These are phyloP conservation scores for Dasysyrphus tricinctus DNA, from an alignment of 2,888 invertebrate genomes.

Conservation along the genomic window DNA sequence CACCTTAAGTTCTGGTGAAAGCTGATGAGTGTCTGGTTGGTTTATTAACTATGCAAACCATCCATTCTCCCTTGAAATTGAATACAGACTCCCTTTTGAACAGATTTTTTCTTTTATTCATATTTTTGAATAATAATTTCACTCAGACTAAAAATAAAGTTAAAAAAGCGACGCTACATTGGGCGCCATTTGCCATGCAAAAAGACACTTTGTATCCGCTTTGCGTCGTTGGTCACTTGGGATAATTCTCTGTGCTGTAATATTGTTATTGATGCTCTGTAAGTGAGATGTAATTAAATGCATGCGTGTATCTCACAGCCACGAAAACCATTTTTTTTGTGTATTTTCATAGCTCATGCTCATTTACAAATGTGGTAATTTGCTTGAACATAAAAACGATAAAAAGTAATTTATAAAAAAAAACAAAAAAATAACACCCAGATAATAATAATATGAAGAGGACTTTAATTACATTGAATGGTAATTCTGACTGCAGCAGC, in stretches of 20 bases:
- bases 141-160: neutral
- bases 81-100: neutral
- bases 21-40: slow-evolving; percentile 47
- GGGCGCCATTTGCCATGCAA: slow-evolving; percentile 10
- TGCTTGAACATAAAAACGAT: slow-evolving; percentile 52
- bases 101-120: slow-evolving; percentile 31
- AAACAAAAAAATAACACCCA: slow-evolving; percentile 5
- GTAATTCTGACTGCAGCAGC: slow-evolving; percentile 1
- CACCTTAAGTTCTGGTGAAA: slow-evolving; percentile 41
- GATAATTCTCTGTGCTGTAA: slow-evolving; percentile 5
- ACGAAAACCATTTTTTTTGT: slow-evolving; percentile 43
- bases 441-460: slow-evolving; percentile 52
- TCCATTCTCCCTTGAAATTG: neutral
- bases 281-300: slow-evolving; percentile 71
- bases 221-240: neutral
- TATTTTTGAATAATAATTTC: slow-evolving; percentile 49
- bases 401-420: slow-evolving; percentile 29
- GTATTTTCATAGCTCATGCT: slow-evolving; percentile 32
- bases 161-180: neutral
- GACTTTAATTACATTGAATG: slow-evolving; percentile 64
- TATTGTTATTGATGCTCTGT: slow-evolving; percentile 56
- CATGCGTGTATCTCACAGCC: slow-evolving; percentile 50
- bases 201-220: neutral
- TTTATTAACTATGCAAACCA: slow-evolving; percentile 39
- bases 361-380: slow-evolving; percentile 73